A percentile compares a stretch with the other conserved stretches of the same genome.
Evolutionary conservation across 2,888 invertebrate species (phyloP).

Genomic region (Steinernema scapterisci): DNA sequence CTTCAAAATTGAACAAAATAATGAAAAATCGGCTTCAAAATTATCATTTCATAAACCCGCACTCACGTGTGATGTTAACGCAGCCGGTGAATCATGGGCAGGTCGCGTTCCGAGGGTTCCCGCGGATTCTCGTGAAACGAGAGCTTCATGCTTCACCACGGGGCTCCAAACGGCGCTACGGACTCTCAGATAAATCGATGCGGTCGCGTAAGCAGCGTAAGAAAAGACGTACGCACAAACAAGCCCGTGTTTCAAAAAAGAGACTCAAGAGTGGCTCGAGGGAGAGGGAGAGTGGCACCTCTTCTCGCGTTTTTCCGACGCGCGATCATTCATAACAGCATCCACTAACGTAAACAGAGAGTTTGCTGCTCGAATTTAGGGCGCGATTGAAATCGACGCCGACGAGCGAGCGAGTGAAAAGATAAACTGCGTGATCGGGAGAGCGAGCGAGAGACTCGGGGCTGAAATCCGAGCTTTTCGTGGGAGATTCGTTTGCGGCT

Average conservation of each 20-base stretch:
- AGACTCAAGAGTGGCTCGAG: background rate
- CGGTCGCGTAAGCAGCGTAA: background rate
- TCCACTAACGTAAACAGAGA: background rate
- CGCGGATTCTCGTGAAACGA: too few relatives aligned
- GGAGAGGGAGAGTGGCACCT: background rate
- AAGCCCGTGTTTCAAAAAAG: slow-evolving; percentile 4
- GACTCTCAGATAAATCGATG: background rate
- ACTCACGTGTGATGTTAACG: too few relatives aligned
- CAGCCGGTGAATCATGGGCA: too few relatives aligned
- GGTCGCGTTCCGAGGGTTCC: too few relatives aligned
- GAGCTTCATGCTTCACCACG: too few relatives aligned
- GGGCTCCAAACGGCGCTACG: too few relatives aligned
- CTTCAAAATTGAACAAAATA: too few relatives aligned
- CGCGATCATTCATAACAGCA: background rate
- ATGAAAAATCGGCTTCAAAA: too few relatives aligned
- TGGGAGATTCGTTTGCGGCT: too few relatives aligned
- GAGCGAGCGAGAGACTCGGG: too few relatives aligned
- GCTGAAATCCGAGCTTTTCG: too few relatives aligned
- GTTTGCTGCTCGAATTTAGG: background rate
- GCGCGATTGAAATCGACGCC: slow-evolving; percentile 25
- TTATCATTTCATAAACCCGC: too few relatives aligned
- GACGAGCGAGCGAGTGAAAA: background rate
- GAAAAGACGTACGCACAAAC: slow-evolving; percentile 10
- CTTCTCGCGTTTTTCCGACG: slow-evolving; percentile 6
- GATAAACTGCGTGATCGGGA: background rate